These are phyloP conservation scores for Oxyteleia sp. DNA, from an alignment of 2,888 invertebrate species.

Conservation along the genomic window DNA sequence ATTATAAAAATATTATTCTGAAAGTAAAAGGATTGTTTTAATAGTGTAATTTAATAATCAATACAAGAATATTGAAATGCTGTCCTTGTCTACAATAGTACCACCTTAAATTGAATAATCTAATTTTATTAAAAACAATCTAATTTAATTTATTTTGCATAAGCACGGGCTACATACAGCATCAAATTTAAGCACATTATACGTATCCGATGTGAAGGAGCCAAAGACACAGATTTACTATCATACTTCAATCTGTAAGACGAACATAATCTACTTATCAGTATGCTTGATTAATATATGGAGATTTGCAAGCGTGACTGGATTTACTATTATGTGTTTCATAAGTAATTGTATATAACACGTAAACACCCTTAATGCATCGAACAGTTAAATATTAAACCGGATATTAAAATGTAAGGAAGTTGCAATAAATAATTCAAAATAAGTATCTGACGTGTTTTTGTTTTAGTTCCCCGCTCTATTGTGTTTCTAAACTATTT, in stretches of 20 bases:
- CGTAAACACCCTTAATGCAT: constrained; percentile 8
- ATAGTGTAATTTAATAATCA: no score
- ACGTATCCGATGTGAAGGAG: constrained; percentile 34
- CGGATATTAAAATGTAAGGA: background rate
- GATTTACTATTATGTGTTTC: constrained; percentile 37
- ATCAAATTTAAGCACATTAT: constrained; percentile 19
- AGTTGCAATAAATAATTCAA: background rate
- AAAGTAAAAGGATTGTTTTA: no score
- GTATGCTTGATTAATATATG: constrained; percentile 56
- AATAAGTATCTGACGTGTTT: no score
- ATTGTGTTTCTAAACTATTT: no score
- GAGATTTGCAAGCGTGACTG: constrained; percentile 45
- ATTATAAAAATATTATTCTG: no score
- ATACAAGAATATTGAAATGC: no score
- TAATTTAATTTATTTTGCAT: background rate
- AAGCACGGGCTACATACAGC: background rate
- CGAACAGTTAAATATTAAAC: background rate
- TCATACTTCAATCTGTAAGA: constrained; percentile 44
- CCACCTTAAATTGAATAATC: no score
- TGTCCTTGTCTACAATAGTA: no score
- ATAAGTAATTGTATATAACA: constrained; percentile 40
- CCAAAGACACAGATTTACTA: constrained; percentile 42
- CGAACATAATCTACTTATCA: constrained; percentile 62
- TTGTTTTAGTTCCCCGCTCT: no score
- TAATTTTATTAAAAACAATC: no score